A percentile compares a stretch with the other conserved stretches of the same genome.
These are phyloP conservation scores for Helleia helle DNA, from an alignment of 2,888 invertebrate genomes.

Conservation along the genomic window DNA sequence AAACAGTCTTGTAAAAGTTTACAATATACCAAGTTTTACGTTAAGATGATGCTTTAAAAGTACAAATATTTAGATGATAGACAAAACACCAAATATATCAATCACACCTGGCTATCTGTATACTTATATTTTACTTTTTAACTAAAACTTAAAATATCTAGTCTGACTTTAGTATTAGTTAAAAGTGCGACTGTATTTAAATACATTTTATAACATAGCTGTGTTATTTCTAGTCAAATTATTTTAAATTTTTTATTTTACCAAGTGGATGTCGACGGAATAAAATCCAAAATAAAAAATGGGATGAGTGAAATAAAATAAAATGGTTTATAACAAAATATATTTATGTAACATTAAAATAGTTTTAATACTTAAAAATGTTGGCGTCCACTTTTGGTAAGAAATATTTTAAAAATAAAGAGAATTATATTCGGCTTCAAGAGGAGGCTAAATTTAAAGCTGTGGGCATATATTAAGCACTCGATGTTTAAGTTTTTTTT, in stretches of 20 bases:
- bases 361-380: slow-evolving; percentile 14
- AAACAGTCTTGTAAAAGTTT: no score
- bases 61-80: no score
- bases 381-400: slow-evolving; percentile 45
- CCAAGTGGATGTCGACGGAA: slow-evolving; percentile 41
- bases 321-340: slow-evolving; percentile 18
- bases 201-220: slow-evolving; percentile 34
- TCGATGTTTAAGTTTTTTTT: slow-evolving; percentile 18
- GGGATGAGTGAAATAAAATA: slow-evolving; percentile 9
- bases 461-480: slow-evolving; percentile 34
- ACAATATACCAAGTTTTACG: no score
- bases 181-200: slow-evolving; percentile 59
- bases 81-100: no score
- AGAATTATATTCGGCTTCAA: slow-evolving; percentile 68
- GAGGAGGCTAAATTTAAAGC: slow-evolving; percentile 58
- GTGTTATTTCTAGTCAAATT: slow-evolving; percentile 70
- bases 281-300: slow-evolving; percentile 12
- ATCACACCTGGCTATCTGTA: no score
- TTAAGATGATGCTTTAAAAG: no score
- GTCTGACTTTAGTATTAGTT: slow-evolving; percentile 21
- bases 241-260: slow-evolving; percentile 43
- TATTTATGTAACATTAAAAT: slow-evolving; percentile 21
- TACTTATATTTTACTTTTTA: not conserved
- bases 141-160: slow-evolving; percentile 14
- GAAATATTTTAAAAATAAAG: slow-evolving; percentile 43